These are phyloP conservation scores for Anabacerthia variegaticeps DNA, from an alignment of 2,797 vertebrate species.

Conservation along the genomic window DNA sequence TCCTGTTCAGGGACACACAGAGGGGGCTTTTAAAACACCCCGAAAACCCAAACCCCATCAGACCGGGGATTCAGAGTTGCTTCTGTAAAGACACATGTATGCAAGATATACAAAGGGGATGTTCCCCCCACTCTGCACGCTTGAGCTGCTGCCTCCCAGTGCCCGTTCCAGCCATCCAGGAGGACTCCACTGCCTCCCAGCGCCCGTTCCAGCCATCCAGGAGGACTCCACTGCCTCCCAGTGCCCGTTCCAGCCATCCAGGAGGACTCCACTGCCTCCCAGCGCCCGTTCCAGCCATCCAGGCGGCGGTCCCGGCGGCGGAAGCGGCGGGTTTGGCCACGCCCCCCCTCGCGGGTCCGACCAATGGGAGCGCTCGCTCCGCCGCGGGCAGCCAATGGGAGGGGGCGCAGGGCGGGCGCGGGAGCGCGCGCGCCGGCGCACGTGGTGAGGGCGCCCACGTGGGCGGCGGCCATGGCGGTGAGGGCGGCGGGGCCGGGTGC, in stretches of 20 bases:
- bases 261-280: background rate
- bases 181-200: no score
- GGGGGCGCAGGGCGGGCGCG: no score
- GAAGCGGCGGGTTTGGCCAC: background rate
- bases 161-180: background rate
- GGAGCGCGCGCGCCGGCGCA: background rate
- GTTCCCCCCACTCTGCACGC: background rate
- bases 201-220: no score
- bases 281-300: background rate
- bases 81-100: background rate
- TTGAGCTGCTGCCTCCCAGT: no score
- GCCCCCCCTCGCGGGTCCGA: background rate
- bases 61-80: background rate
- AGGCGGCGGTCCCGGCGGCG: background rate
- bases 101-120: background rate
- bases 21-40: background rate
- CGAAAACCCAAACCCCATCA: fast-evolving
- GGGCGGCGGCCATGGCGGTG: background rate
- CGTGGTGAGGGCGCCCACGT: background rate
- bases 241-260: background rate
- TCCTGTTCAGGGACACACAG: background rate
- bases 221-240: background rate
- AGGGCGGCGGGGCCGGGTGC: background rate
- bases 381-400: background rate
- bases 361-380: fast-evolving